phyloP scores from a whole-genome alignment of 1,140 invertebrate genomes.

The Acyrthosiphon pisum region DNA sequence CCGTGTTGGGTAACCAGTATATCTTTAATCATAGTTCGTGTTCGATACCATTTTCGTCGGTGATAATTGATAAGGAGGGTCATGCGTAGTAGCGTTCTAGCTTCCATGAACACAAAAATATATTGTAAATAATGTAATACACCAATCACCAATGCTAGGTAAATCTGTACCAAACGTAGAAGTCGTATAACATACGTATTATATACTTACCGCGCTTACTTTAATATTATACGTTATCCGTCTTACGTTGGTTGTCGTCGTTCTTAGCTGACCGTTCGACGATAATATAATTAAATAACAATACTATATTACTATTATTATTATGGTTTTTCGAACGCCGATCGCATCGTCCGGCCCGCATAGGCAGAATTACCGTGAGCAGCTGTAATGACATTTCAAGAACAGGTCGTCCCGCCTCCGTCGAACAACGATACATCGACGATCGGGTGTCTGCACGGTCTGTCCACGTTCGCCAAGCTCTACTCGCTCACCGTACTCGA shows the following conservation, averaged over 20 bases:
- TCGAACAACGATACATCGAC: constrained; percentile 9
- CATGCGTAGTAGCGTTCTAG: background rate
- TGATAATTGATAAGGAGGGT: background rate
- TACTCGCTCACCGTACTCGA: constrained; percentile 38
- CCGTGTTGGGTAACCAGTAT: too few relatives aligned
- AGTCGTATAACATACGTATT: background rate
- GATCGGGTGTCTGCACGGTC: constrained; percentile 39
- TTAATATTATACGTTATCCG: background rate
- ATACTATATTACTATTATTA: background rate
- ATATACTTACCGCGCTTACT: background rate
- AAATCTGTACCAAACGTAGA: background rate
- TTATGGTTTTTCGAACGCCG: background rate
- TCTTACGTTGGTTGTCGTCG: background rate
- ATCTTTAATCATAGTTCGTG: too few relatives aligned
- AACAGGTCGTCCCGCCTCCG: background rate
- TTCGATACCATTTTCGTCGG: background rate
- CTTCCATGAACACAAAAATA: background rate
- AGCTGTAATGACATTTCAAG: constrained; percentile 54
- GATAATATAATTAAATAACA: background rate
- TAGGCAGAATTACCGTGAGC: background rate
- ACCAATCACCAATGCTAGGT: background rate
- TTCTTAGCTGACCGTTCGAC: background rate
- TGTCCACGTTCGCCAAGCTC: constrained; percentile 41
- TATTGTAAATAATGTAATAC: background rate
- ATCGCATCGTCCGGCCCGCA: background rate